These are phyloP conservation scores for Drosophila kohkoa DNA, from an alignment of 1,140 invertebrate species.

Conservation along the genomic window DNA sequence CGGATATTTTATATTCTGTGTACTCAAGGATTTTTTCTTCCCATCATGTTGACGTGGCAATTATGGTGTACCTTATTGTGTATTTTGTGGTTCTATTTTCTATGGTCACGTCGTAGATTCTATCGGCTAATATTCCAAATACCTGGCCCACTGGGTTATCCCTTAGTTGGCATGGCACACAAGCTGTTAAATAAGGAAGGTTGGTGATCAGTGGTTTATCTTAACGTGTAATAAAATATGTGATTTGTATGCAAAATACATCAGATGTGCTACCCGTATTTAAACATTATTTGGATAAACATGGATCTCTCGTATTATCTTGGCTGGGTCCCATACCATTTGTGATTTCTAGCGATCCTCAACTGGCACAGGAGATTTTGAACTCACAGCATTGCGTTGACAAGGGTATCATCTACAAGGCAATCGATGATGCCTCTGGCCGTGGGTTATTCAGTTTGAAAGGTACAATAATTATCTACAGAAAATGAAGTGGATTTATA, in stretches of 20 bases:
- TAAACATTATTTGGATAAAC: constrained; percentile 50
- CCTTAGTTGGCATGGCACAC: constrained; percentile 74
- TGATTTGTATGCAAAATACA: constrained; percentile 7
- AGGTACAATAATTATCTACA: constrained; percentile 29
- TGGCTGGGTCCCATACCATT: constrained; percentile 79
- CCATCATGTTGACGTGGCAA: constrained; percentile 62
- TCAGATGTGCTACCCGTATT: constrained; percentile 67
- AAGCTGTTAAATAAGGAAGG: constrained; percentile 67
- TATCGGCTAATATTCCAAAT: constrained; percentile 69
- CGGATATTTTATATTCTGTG: neutral
- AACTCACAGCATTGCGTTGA: constrained; percentile 75
- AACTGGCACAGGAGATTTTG: constrained; percentile 71
- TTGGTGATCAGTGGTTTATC: constrained; percentile 9
- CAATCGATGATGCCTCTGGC: constrained; percentile 69
- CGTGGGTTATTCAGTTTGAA: constrained; percentile 65
- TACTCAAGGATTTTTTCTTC: neutral
- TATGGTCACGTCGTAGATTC: constrained; percentile 75
- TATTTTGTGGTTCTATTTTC: constrained; percentile 67
- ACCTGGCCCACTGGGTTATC: constrained; percentile 73
- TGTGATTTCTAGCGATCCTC: constrained; percentile 63
- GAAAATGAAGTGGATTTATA: neutral
- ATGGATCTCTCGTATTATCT: constrained; percentile 60
- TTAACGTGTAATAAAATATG: neutral
- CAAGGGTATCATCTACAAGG: constrained; percentile 73
- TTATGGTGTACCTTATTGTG: constrained; percentile 58